Evolutionary conservation across 2,888 invertebrate genomes (phyloP).

Genomic region (Patella depressa): DNA sequence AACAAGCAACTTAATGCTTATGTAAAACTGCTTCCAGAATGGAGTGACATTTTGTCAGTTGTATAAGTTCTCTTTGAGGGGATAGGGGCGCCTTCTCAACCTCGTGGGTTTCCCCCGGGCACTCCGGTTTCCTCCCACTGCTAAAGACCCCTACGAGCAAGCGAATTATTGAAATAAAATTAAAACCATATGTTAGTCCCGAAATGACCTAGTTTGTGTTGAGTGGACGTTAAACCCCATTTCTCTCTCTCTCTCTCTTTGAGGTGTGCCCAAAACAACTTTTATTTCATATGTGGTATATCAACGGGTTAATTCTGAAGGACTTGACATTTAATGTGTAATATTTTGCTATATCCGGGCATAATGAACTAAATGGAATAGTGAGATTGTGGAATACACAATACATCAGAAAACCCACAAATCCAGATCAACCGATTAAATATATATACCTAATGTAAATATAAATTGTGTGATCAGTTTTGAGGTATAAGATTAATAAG

Average conservation of each 20-base stretch:
- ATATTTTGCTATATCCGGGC: neutral
- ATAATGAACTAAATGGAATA: neutral
- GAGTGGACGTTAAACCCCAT: no score
- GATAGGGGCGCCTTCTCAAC: no score
- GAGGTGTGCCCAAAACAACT: conserved; percentile 12
- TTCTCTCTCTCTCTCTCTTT: no score
- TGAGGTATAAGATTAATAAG: neutral
- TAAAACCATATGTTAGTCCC: no score
- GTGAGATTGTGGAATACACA: neutral
- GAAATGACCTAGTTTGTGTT: no score
- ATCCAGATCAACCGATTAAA: neutral
- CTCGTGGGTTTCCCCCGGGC: no score
- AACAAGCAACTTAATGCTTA: no score
- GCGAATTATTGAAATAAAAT: no score
- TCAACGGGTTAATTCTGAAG: neutral
- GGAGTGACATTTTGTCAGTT: conserved; percentile 13
- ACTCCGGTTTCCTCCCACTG: no score
- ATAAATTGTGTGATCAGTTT: neutral
- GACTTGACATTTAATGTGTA: neutral
- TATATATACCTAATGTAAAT: neutral
- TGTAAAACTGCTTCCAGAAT: no score
- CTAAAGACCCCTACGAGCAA: no score
- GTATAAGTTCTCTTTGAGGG: neutral
- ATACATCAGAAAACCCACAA: neutral
- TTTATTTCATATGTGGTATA: neutral